A percentile compares a stretch with the other conserved stretches of the same genome.
Conservation (phyloP, 1,140 invertebrate genomes). For the Drosophila nannoptera region DNA sequence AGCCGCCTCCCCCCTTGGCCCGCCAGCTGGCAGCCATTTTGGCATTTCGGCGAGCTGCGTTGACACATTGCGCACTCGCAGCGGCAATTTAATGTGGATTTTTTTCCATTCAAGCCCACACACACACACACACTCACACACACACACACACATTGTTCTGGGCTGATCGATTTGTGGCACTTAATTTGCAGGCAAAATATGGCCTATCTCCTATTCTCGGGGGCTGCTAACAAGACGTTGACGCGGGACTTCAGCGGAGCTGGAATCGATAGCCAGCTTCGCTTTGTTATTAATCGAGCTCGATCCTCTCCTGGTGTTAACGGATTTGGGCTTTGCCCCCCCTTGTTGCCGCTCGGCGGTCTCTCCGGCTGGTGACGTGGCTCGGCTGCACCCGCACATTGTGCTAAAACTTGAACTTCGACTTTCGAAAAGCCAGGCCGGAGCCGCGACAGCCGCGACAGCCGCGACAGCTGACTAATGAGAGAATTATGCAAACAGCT, state of each 20-base stretch:
- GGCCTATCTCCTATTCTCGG: conserved; percentile 29
- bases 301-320: conserved; percentile 1
- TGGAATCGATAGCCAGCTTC: neutral
- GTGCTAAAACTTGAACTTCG: conserved; percentile 64
- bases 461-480: conserved; percentile 59
- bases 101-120: conserved; percentile 30
- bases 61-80: conserved; percentile 49
- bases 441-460: neutral
- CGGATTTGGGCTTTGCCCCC: neutral
- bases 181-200: conserved; percentile 46
- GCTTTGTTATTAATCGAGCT: neutral
- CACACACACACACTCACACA: conserved; percentile 17
- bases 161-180: conserved; percentile 66
- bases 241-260: conserved; percentile 5
- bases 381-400: conserved; percentile 45
- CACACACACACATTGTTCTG: conserved; percentile 24
- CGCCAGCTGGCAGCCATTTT: conserved; percentile 28
- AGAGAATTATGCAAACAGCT: conserved; percentile 70
- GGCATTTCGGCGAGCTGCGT: conserved; percentile 35
- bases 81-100: conserved; percentile 21
- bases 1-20: neutral
- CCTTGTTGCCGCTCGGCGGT: conserved; percentile 11
- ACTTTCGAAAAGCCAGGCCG: conserved; percentile 63
- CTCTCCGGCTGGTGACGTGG: conserved; percentile 34
- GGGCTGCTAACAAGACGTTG: conserved; percentile 17